phyloP scores from a whole-genome alignment of 2,113 vertebrate genomes.

The Phycodurus eques region DNA sequence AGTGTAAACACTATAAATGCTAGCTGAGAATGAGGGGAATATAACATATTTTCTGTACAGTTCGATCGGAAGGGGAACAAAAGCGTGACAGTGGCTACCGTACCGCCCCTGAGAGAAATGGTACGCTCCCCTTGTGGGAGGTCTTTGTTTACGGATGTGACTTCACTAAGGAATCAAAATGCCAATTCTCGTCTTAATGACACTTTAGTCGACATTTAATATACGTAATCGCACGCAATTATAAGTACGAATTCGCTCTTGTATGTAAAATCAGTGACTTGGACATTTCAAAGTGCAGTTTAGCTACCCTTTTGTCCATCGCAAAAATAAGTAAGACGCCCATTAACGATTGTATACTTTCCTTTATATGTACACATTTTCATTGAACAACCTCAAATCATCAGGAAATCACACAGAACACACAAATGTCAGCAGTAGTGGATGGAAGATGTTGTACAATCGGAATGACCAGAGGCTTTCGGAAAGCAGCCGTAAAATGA shows the following conservation, averaged over 20 bases:
- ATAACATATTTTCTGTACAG: not conserved
- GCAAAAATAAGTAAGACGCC: not conserved
- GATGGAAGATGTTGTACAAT: constrained; percentile 72
- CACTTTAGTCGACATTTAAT: not conserved
- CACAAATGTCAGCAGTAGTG: constrained; percentile 66
- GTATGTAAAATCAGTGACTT: not conserved
- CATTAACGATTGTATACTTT: constrained; percentile 52
- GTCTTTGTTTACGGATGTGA: constrained; percentile 70
- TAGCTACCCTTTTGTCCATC: not conserved
- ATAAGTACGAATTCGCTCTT: not conserved
- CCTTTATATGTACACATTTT: constrained; percentile 71
- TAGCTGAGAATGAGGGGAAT: not conserved
- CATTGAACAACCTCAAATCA: constrained; percentile 61
- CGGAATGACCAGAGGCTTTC: constrained; percentile 72
- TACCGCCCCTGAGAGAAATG: constrained; percentile 10
- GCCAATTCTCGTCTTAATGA: not conserved
- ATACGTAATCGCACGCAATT: not conserved
- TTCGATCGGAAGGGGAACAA: accelerated
- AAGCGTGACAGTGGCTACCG: accelerated
- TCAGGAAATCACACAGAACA: constrained; percentile 73
- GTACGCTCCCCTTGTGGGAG: constrained; percentile 38
- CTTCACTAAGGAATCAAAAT: constrained; percentile 11
- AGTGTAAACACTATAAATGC: not conserved
- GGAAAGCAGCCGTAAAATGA: constrained; percentile 14
- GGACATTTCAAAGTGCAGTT: not conserved